These are phyloP conservation scores for Cnemophilus loriae DNA, from an alignment of 2,113 vertebrate species.

Conservation along the genomic window DNA sequence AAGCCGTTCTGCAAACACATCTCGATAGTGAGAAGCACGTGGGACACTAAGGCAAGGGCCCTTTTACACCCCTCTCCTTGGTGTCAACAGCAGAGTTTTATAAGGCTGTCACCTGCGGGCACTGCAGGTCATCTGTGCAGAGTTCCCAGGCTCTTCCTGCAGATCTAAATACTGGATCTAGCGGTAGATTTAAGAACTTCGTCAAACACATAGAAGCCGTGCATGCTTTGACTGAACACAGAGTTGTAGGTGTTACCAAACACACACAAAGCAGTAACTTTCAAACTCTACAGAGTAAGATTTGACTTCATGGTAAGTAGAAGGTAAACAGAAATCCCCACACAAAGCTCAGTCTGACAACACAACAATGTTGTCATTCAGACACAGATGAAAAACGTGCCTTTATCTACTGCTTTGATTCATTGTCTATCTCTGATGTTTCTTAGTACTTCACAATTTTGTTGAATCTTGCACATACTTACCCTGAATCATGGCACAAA, in stretches of 20 bases:
- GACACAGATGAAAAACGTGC: neutral
- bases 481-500: neutral
- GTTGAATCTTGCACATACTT: neutral
- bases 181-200: neutral
- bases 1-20: neutral
- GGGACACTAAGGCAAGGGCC: neutral
- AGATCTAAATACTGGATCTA: neutral
- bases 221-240: neutral
- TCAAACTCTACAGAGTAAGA: neutral
- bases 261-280: neutral
- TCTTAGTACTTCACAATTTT: neutral
- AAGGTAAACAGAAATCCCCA: neutral
- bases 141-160: neutral
- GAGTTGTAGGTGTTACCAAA: neutral
- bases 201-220: accelerated
- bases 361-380: neutral
- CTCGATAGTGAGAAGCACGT: accelerated
- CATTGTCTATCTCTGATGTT: neutral
- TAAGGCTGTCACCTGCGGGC: accelerated
- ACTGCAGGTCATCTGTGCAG: accelerated
- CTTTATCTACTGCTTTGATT: neutral
- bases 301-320: neutral
- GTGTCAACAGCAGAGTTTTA: neutral
- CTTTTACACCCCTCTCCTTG: neutral
- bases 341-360: neutral